Percentiles rank a stretch among this genome's conserved stretches.
These are phyloP conservation scores for Sinodicranocentrus sp. DNA, from an alignment of 2,888 invertebrate species.

Conservation along the genomic window DNA sequence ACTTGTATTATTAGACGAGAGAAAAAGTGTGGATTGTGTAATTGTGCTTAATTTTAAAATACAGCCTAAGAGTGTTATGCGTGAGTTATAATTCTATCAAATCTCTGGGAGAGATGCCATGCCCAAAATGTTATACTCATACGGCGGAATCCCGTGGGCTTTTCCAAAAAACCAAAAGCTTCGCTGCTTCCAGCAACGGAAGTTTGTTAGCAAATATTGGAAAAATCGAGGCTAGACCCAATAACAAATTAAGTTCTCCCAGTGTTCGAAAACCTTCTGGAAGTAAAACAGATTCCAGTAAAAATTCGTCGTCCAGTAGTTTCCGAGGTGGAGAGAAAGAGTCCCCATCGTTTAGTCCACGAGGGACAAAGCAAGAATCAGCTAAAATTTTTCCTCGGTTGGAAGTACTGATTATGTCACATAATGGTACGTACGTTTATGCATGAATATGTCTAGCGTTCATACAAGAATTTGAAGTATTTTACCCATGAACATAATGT, in stretches of 20 bases:
- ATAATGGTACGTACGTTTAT: slow-evolving; percentile 71
- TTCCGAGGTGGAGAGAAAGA: slow-evolving; percentile 25
- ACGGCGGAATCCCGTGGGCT: slow-evolving; percentile 59
- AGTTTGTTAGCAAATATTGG: too few relatives aligned
- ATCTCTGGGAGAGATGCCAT: slow-evolving; percentile 58
- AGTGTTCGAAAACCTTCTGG: neutral
- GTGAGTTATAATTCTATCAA: slow-evolving; percentile 66
- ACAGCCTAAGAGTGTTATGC: slow-evolving; percentile 66
- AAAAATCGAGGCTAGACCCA: slow-evolving; percentile 12
- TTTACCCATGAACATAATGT: too few relatives aligned
- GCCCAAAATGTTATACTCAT: slow-evolving; percentile 65
- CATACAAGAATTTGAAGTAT: too few relatives aligned
- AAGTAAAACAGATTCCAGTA: slow-evolving; percentile 14
- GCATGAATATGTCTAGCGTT: too few relatives aligned
- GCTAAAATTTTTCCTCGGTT: slow-evolving; percentile 71
- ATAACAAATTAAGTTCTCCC: neutral
- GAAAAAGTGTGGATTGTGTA: neutral
- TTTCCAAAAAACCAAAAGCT: slow-evolving; percentile 48
- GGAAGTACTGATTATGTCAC: slow-evolving; percentile 74
- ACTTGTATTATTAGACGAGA: too few relatives aligned
- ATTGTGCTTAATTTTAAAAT: neutral
- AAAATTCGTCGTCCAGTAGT: slow-evolving; percentile 19
- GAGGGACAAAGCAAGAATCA: slow-evolving; percentile 50
- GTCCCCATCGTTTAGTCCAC: slow-evolving; percentile 27
- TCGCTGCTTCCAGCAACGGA: neutral